Evolutionary conservation across 2,113 vertebrate species (phyloP), one percentile per base, ranked within the genome.

Genomic region (Mesembrinibis cayennensis): DNA sequence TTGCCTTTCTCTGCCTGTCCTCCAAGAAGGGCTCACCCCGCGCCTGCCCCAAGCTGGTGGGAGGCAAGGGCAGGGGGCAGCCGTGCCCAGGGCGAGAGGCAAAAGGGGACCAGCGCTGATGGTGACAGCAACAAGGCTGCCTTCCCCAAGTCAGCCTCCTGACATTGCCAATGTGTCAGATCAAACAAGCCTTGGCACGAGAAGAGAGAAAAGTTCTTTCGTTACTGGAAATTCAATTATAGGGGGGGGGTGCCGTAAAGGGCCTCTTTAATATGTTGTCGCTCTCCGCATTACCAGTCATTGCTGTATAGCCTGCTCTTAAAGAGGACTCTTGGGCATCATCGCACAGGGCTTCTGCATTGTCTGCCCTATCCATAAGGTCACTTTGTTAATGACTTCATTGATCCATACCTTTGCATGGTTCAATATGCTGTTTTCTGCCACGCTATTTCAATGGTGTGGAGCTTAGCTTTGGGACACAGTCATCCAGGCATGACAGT

Each of bases 51-150:
- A 6, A 47, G 20, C 7, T 12, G 21, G 52, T 2, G 11, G 55
- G 45, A 70, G 34, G 32, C 32, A 74, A 38, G 16, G 16, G 49
- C 63, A 50, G 36, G 44, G 20, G 42, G 21, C 22, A 74, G 19
- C 18, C 0, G 0, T 76, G 53, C 47, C 58, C 1, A 0, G 4
- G 4, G 32, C 0, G 1, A 87, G 52, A 55, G 45, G 42, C 0
- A 1, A 72, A 94, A 66, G 16, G 30, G 18, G 12, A 59, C 13
- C 27, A 30, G 25, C 1, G 1, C 14, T 8, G 2, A 42, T 0
- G 2, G 47, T 47, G 63, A 30, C 22, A 77, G 66, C 62, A 82
- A 67, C 26, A 56, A 30, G 56, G 61, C 45, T 72, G 27, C 42
- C 59, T 72, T 85, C 59, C 56, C 56, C 3, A 0, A 62, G 55